Conservation (phyloP, 2,797 vertebrate genomes). For the Poecilia picta region DNA sequence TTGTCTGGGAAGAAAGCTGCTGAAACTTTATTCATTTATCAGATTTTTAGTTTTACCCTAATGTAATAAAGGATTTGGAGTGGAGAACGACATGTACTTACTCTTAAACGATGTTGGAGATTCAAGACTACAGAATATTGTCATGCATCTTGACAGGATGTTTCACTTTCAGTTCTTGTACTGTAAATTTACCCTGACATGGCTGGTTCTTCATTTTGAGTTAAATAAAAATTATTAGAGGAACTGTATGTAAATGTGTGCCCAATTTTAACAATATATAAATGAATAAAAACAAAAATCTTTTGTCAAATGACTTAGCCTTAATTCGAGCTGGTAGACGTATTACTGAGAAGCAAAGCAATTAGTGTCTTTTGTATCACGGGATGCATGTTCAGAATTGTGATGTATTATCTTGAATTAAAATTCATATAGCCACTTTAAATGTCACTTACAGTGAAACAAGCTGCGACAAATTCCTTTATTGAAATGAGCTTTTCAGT, state of each 20-base stretch:
- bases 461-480: conserved; percentile 4
- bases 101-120: not conserved
- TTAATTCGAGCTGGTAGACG: not conserved
- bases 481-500: conserved; percentile 1
- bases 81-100: not conserved
- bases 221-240: not conserved
- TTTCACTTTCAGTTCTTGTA: not conserved
- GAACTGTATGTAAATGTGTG: not conserved
- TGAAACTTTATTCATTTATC: not conserved
- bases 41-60: no score
- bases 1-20: not conserved
- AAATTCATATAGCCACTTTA: not conserved
- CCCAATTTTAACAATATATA: not conserved
- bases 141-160: not conserved
- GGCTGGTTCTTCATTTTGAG: not conserved
- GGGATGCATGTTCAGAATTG: not conserved
- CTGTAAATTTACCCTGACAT: not conserved
- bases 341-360: not conserved
- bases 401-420: conserved; percentile 2
- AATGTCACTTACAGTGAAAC: not conserved
- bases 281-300: not conserved
- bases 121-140: not conserved
- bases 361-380: not conserved
- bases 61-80: not conserved
- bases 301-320: not conserved